Percentiles rank a stretch among this genome's conserved stretches.
Evolutionary conservation across 2,888 invertebrate species (phyloP).

Genomic region (Tuta absoluta): DNA sequence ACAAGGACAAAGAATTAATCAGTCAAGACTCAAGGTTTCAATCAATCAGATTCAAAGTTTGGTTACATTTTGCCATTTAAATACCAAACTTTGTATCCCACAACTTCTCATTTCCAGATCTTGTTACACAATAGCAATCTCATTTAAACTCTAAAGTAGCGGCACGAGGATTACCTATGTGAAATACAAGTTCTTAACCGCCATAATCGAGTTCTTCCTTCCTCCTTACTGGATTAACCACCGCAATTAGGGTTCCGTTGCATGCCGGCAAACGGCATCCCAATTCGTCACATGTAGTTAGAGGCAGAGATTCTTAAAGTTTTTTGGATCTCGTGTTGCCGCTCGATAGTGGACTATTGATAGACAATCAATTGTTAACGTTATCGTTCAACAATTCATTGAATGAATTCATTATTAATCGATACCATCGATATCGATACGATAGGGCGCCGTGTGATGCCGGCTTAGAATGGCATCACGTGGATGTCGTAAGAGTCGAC

Average conservation of each 20-base stretch:
- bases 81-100: neutral
- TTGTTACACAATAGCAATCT: neutral
- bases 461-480: too few species aligned
- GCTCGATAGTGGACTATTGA: too few species aligned
- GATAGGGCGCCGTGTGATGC: too few species aligned
- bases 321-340: too few species aligned
- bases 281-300: slow-evolving; percentile 24
- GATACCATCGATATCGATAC: too few species aligned
- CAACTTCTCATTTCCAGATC: neutral
- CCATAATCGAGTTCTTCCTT: slow-evolving; percentile 9
- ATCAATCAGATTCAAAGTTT: too few species aligned
- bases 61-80: neutral
- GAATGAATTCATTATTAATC: too few species aligned
- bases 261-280: slow-evolving; percentile 17
- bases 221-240: slow-evolving; percentile 12
- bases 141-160: neutral
- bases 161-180: neutral
- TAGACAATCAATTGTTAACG: too few species aligned
- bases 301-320: neutral
- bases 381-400: too few species aligned
- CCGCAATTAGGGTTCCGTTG: slow-evolving; percentile 10
- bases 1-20: too few species aligned
- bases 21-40: too few species aligned
- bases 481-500: too few species aligned
- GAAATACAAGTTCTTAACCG: slow-evolving; percentile 4